A percentile compares a stretch with the other conserved stretches of the same genome.
Evolutionary conservation across 64 coral and sea anemone genomes (phyloP).

Genomic region (Montipora foliosa): DNA sequence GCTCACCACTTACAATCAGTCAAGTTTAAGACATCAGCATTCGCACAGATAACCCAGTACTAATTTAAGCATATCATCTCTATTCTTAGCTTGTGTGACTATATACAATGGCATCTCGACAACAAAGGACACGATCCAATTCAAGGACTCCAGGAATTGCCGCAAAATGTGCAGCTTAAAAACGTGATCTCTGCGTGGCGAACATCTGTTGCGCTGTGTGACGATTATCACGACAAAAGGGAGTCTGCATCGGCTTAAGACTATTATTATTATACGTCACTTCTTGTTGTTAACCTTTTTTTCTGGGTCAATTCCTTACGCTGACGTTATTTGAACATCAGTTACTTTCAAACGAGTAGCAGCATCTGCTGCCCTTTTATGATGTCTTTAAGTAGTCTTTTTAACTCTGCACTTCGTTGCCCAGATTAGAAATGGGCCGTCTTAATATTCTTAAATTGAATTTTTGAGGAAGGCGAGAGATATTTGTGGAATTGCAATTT

Average conservation of each 20-base stretch:
- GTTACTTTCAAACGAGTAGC: too few relatives aligned
- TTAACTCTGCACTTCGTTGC: too few relatives aligned
- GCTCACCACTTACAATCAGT: too few relatives aligned
- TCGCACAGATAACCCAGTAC: background rate
- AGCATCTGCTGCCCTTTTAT: too few relatives aligned
- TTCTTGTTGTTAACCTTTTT: too few relatives aligned
- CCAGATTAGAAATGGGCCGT: too few relatives aligned
- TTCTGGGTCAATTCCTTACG: background rate
- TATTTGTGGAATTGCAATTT: too few relatives aligned
- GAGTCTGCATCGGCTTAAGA: background rate
- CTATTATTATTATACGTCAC: background rate
- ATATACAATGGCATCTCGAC: constrained; percentile 53
- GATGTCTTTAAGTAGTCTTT: too few relatives aligned
- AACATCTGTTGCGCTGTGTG: constrained; percentile 43
- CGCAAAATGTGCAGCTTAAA: constrained; percentile 34
- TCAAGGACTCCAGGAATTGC: constrained; percentile 1
- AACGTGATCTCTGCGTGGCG: constrained; percentile 57
- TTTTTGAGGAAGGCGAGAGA: too few relatives aligned
- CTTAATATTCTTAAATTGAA: too few relatives aligned
- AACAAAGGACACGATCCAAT: constrained; percentile 32
- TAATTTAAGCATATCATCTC: background rate
- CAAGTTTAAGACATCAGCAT: too few relatives aligned
- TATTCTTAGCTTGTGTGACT: constrained; percentile 36
- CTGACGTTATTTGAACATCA: too few relatives aligned
- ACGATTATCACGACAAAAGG: constrained; percentile 16